These are phyloP conservation scores for Dinothrombium tinctorium DNA, from an alignment of 1,140 invertebrate species.

Conservation along the genomic window DNA sequence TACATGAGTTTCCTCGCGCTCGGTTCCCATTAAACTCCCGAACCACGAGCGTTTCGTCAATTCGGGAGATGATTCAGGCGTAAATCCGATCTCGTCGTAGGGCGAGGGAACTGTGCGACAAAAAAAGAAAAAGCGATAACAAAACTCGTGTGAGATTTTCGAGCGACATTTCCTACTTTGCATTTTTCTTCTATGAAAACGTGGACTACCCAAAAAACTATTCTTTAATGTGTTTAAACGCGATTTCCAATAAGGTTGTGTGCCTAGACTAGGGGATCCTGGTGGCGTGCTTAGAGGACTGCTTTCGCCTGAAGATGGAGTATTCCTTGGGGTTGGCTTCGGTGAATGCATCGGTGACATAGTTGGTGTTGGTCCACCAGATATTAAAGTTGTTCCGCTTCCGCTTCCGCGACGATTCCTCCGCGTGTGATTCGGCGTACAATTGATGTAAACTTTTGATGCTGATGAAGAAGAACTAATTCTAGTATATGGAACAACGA, in stretches of 20 bases:
- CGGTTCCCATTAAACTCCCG: slow-evolving; percentile 79
- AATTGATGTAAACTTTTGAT: slow-evolving; percentile 12
- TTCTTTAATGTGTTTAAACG: slow-evolving; percentile 92
- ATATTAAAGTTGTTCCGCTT: neutral
- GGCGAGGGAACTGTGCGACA: slow-evolving; percentile 23
- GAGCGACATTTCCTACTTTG: slow-evolving; percentile 35
- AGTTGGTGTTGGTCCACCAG: neutral
- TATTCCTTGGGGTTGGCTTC: slow-evolving; percentile 20
- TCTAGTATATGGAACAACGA: neutral
- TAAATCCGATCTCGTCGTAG: slow-evolving; percentile 53
- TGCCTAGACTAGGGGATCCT: slow-evolving; percentile 49
- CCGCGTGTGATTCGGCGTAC: slow-evolving; percentile 10
- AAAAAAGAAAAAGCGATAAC: slow-evolving; percentile 3
- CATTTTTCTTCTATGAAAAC: slow-evolving; percentile 90
- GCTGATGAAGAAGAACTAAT: slow-evolving; percentile 7
- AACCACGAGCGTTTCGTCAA: slow-evolving; percentile 92
- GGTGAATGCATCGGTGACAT: slow-evolving; percentile 20
- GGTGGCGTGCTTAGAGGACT: slow-evolving; percentile 33
- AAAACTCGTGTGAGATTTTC: neutral
- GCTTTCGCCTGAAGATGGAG: slow-evolving; percentile 4
- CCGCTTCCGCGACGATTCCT: slow-evolving; percentile 1
- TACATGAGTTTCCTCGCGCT: slow-evolving; percentile 91
- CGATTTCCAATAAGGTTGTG: slow-evolving; percentile 64
- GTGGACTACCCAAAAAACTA: slow-evolving; percentile 90
- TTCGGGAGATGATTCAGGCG: slow-evolving; percentile 90